A percentile compares a stretch with the other conserved stretches of the same genome.
phyloP scores from a whole-genome alignment of 2,888 invertebrate genomes.

The Lasioglossum vierecki region DNA sequence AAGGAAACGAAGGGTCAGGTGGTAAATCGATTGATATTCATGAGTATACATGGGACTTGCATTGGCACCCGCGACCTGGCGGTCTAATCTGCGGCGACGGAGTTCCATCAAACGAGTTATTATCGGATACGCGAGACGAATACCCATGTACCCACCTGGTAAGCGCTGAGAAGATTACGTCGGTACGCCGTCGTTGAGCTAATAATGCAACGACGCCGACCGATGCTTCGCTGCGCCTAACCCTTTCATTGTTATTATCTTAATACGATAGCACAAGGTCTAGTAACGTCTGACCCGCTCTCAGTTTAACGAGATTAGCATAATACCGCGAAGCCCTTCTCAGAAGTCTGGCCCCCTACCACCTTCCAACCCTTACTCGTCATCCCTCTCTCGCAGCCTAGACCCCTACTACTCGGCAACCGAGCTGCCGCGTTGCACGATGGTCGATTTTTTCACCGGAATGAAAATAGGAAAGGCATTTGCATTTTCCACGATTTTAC shows the following conservation, averaged over 20 bases:
- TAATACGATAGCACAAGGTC: conserved; percentile 79
- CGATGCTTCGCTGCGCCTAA: conserved; percentile 65
- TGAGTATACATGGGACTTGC: conserved; percentile 2
- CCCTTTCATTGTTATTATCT: conserved; percentile 79
- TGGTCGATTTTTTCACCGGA: background rate
- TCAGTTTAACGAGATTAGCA: conserved; percentile 81
- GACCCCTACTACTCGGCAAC: background rate
- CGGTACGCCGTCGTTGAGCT: conserved; percentile 62
- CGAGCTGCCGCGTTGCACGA: background rate
- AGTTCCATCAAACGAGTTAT: conserved; percentile 59
- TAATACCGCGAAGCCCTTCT: conserved; percentile 81
- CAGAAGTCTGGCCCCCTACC: conserved; percentile 70
- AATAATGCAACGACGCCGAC: conserved; percentile 65
- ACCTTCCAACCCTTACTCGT: conserved; percentile 9
- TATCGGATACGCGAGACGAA: conserved; percentile 55
- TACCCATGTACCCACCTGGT: conserved; percentile 59
- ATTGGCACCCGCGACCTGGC: background rate
- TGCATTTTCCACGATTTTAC: background rate
- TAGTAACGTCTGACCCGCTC: conserved; percentile 79
- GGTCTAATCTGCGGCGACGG: conserved; percentile 25
- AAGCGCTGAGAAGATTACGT: conserved; percentile 68
- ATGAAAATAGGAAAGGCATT: background rate
- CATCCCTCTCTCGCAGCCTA: conserved; percentile 36
- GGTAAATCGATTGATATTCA: conserved; percentile 10
- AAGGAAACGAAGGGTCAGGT: background rate